Evolutionary conservation across 2,888 invertebrate species (phyloP), one percentile per base, ranked within the genome.

Genomic region (Pterobdella sp.): DNA sequence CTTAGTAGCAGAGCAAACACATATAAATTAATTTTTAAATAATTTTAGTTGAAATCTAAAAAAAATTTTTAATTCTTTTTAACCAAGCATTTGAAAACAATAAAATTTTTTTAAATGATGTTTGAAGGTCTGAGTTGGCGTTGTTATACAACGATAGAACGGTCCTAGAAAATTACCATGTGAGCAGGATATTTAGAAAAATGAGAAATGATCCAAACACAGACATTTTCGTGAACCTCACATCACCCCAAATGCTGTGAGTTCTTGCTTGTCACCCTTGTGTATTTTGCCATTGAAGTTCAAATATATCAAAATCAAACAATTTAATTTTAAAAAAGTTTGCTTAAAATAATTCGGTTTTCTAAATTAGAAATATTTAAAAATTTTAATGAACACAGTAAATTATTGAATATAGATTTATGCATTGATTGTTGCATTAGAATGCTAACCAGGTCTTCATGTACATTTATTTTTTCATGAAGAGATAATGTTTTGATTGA

Each of bases 81-180:
- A n/a, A n/a, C n/a, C n/a, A n/a, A n/a, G n/a, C n/a, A n/a, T n/a
- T n/a, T n/a, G n/a, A n/a, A n/a, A n/a, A n/a, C n/a, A n/a, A n/a
- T n/a, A n/a, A n/a, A n/a, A n/a, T n/a, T n/a, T n/a, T n/a, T n/a
- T n/a, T n/a, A n/a, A n/a, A n/a, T n/a, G n/a, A n/a, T n/a, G n/a
- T n/a, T n/a, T n/a, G 26, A 77, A 86, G 86, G 32, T 91, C 94
- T 1, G 93, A 94, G 73, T 91, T 92, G 32, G 94, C 95, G 0
- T 84, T 95, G 78, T 86, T 95, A 67, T 96, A 95, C 86, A 95
- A 95, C 85, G 95, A 95, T 83, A 87, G 93, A 68, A 91, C 92
- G 0, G 93, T 93, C 31, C 85, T 93, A 73, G 93, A 93, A 84
- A 93, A 93, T 82, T 91, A 92, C 82, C 93, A 93, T 85, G 89